Conservation (phyloP, 2,113 vertebrate genomes). For the Zapornia atra region DNA sequence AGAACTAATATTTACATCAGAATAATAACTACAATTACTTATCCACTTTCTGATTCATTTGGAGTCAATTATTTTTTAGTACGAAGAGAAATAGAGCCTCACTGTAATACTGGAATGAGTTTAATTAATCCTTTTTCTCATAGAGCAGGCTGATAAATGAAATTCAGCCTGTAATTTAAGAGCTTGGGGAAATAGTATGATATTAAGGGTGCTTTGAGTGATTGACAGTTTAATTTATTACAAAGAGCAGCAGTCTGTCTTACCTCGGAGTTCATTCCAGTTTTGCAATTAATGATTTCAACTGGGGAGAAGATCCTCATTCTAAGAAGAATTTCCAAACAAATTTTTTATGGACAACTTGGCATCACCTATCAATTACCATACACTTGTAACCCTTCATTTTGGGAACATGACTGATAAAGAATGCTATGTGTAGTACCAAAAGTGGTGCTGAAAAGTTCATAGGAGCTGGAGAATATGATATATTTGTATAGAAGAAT, state of each 20-base stretch:
- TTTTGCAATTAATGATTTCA: slow-evolving; percentile 71
- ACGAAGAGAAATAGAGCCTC: slow-evolving; percentile 64
- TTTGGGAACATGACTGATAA: not conserved
- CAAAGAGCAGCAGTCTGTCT: slow-evolving; percentile 69
- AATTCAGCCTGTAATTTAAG: slow-evolving; percentile 80
- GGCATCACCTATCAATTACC: not conserved
- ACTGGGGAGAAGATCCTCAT: slow-evolving; percentile 19
- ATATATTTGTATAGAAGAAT: slow-evolving; percentile 68
- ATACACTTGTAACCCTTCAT: not conserved
- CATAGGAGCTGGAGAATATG: slow-evolving; percentile 10
- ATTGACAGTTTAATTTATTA: slow-evolving; percentile 80
- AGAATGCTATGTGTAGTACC: not conserved
- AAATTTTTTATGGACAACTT: slow-evolving; percentile 4
- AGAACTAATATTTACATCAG: slow-evolving; percentile 81
- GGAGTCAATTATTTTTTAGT: slow-evolving; percentile 68
- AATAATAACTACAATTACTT: slow-evolving; percentile 81
- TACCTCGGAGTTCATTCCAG: slow-evolving; percentile 51
- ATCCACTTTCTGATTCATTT: slow-evolving; percentile 70
- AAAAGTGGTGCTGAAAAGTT: slow-evolving; percentile 9
- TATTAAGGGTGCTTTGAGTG: slow-evolving; percentile 72
- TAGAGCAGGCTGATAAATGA: slow-evolving; percentile 80
- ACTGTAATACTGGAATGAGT: slow-evolving; percentile 65
- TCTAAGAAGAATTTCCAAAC: not conserved
- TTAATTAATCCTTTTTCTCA: slow-evolving; percentile 83
- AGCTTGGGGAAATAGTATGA: slow-evolving; percentile 70